These are phyloP conservation scores for Ceramica pisi DNA, from an alignment of 2,888 invertebrate genomes.

Conservation along the genomic window DNA sequence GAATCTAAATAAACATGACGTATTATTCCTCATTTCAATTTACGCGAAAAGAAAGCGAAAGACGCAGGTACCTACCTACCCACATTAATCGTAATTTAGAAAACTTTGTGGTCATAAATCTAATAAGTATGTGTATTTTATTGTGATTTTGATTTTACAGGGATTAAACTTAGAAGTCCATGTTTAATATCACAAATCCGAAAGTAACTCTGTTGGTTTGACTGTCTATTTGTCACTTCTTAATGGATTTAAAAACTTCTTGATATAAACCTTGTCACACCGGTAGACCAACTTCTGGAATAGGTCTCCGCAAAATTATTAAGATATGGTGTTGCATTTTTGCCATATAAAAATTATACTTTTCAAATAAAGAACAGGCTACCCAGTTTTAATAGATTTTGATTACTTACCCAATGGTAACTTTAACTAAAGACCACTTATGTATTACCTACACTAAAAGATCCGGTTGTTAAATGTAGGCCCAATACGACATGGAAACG, in stretches of 20 bases:
- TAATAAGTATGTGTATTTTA: not conserved
- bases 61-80: no score
- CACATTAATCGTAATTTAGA: not conserved
- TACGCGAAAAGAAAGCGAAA: no score
- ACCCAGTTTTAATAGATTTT: no score
- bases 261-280: no score
- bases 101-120: not conserved
- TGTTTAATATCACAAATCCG: no score
- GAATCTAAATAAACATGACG: not conserved
- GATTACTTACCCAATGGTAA: not conserved
- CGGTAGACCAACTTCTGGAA: no score
- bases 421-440: not conserved
- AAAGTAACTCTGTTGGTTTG: no score
- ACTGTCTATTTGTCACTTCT: no score
- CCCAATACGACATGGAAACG: conserved; percentile 23
- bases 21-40: not conserved
- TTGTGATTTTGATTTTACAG: not conserved
- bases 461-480: conserved; percentile 38
- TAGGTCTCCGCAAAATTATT: no score
- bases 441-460: conserved; percentile 8
- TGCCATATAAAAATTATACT: not conserved
- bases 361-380: no score
- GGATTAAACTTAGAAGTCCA: not conserved
- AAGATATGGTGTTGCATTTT: not conserved
- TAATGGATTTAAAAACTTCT: no score